Base-by-base conservation (phyloP, 2,888 invertebrate species). In the Folsomia manolachei region DNA sequence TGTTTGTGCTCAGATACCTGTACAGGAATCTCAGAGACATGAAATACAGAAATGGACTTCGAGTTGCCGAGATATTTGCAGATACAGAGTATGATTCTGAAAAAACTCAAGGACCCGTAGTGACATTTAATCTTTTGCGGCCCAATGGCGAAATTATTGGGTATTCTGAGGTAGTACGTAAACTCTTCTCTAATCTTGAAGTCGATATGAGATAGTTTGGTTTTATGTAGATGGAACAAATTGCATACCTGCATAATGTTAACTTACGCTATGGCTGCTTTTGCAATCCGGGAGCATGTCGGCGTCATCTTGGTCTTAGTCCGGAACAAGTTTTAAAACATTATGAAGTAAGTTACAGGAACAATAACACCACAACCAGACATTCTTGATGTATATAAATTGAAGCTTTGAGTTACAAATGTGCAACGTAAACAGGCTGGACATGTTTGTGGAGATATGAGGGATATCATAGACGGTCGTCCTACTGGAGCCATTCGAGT, bases 271-370 rank as follows among this genome's bases (percentile, higher is more conserved):
- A 95, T 1, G 98, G 98, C 0, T 97, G 97, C 83, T 95, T 97
- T 83, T 98, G 98, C 84, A 98, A 98, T 85, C 91, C 95, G 1
- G 98, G 97, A 18, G 92, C 96, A 1, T 97, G 97, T 83, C 93
- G 95, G 83, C 85, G 89, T 65, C 91, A 92, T 82, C 85, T 97
- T 63, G 84, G 86, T 7, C 85, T 94, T 9, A 86, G 88, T 0
- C 87, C 90, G 68, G 86, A 88, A 18, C 90, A 92, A 70, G 86
- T 96, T 78, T 88, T 89, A 80, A 86, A 88, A 27, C 92, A 95
- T 83, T 94, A 89, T 83, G 88, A 91, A 83, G 81, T 81, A 76
- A 63, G 63, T 63, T 60, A n/a, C n/a, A n/a, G n/a, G n/a, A n/a
- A n/a, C n/a, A n/a, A n/a, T n/a, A n/a, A n/a, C n/a, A n/a, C n/a